Base-by-base conservation (phyloP, 2,797 vertebrate species). In the Sardinella longiceps region DNA sequence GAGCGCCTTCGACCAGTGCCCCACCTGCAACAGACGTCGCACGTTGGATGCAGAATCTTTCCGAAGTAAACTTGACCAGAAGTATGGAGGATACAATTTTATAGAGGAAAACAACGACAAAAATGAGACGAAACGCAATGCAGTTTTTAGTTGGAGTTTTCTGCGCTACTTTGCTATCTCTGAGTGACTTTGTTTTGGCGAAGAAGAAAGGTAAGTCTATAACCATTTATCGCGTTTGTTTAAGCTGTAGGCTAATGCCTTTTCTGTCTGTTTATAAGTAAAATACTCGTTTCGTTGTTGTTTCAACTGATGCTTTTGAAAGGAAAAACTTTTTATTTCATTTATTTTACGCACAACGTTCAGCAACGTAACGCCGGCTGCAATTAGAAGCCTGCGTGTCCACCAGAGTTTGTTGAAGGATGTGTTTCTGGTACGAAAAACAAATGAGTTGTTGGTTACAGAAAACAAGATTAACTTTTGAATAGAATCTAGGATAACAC, bases 131-230 rank as follows among this genome's bases (percentile, higher is more conserved):
- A 23, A 43, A 77, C 15, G 23, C 20, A 77, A 77, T 77, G 70
- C 70, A 23, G 37, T 77, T 77, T 5, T 43, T 77, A 10, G 15
- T 37, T 77, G 70, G 18, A 77, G 37, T 77, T 23, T 4, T 77
- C 70, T 77, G 37, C 70, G 70, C 37, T 43, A 77, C 33, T 77
- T 43, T 77, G 20, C 7, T 77, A 77, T 77, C 70, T 9, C 18
- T 77, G 33, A 43, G 33, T 9, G 20, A 37, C 37, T 77, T 77
- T 23, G 37, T 77, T 39, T 77, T 43, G 37, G 33, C 70, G 15
- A 37, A 77, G 66, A 74, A 74, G 37, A 77, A 77, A 77, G 70
- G 70, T 77, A 77, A 77, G 70, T 25, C 23, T 7, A 5, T 5
- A 66, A 33, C 33, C 0, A 1, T 77, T 43, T 23, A 5, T 23